phyloP scores from a whole-genome alignment of 2,797 vertebrate genomes.

The Cichlasoma orientale region DNA sequence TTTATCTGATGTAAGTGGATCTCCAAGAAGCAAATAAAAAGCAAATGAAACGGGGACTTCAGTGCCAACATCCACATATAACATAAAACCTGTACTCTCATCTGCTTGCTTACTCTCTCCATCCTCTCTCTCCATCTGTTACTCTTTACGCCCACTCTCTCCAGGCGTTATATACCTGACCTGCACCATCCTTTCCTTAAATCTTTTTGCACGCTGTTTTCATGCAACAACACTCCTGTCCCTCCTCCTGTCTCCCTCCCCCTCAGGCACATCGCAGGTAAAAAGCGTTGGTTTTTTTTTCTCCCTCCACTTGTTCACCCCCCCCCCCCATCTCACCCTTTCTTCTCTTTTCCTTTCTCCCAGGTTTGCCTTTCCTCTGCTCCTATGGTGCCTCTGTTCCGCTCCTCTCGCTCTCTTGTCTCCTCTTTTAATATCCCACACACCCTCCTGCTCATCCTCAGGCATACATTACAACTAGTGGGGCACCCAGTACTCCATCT shows the following conservation, averaged over 20 bases:
- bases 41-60: constrained; percentile 12
- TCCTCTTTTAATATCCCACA: constrained; percentile 60
- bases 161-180: constrained; percentile 51
- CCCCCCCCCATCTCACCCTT: not conserved
- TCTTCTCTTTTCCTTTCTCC: constrained; percentile 12
- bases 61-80: constrained; percentile 8
- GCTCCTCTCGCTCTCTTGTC: constrained; percentile 42
- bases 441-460: constrained; percentile 59
- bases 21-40: constrained; percentile 24
- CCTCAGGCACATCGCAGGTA: constrained; percentile 92
- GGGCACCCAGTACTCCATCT: constrained; percentile 54
- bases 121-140: constrained; percentile 45
- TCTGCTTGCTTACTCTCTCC: constrained; percentile 16
- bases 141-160: constrained; percentile 50
- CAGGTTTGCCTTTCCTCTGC: constrained; percentile 38
- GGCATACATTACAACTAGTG: constrained; percentile 62
- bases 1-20: constrained; percentile 7
- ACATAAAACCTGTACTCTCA: constrained; percentile 32
- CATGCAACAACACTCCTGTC: constrained; percentile 57
- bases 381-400: constrained; percentile 27
- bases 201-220: constrained; percentile 63
- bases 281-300: not conserved
- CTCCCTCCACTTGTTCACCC: constrained; percentile 19
- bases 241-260: constrained; percentile 41
- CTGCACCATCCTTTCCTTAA: constrained; percentile 57